Conservation (phyloP, 2,113 vertebrate genomes). For the Myotis yumanensis region DNA sequence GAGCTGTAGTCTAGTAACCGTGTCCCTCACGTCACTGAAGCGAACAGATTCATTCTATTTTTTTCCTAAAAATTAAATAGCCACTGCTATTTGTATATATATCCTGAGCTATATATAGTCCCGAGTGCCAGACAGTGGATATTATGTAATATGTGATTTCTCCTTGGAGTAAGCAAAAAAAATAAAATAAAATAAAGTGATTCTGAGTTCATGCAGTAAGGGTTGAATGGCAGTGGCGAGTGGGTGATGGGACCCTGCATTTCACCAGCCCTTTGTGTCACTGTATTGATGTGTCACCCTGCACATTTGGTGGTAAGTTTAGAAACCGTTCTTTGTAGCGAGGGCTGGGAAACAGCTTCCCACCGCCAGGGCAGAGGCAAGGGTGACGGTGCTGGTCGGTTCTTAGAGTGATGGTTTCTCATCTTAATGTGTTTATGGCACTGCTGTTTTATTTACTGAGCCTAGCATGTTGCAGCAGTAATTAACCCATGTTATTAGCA, state of each 20-base stretch:
- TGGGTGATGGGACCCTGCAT: conserved; percentile 7
- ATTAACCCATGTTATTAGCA: conserved; percentile 96
- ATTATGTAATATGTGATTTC: conserved; percentile 39
- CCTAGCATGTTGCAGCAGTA: conserved; percentile 90
- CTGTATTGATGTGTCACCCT: neutral
- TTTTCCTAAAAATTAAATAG: conserved; percentile 47
- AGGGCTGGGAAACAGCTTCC: conserved; percentile 69
- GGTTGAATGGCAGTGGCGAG: conserved; percentile 37
- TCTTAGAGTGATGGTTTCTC: conserved; percentile 81
- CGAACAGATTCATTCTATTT: conserved; percentile 32
- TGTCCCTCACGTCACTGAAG: neutral
- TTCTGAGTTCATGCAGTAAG: neutral
- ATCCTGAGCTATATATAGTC: neutral
- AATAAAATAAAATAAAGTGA: neutral
- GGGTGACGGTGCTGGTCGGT: conserved; percentile 14
- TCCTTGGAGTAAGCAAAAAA: conserved; percentile 35
- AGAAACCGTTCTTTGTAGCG: conserved; percentile 71
- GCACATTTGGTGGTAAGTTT: conserved; percentile 68
- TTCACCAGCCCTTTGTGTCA: conserved; percentile 58
- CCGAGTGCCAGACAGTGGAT: fast-evolving
- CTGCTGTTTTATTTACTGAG: conserved; percentile 90
- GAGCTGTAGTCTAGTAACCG: conserved; percentile 48
- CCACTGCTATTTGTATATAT: neutral
- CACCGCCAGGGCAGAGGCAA: conserved; percentile 73
- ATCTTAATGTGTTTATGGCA: conserved; percentile 87